phyloP scores from a whole-genome alignment of 64 coral and sea anemone species.

The Trachythela sp. region DNA sequence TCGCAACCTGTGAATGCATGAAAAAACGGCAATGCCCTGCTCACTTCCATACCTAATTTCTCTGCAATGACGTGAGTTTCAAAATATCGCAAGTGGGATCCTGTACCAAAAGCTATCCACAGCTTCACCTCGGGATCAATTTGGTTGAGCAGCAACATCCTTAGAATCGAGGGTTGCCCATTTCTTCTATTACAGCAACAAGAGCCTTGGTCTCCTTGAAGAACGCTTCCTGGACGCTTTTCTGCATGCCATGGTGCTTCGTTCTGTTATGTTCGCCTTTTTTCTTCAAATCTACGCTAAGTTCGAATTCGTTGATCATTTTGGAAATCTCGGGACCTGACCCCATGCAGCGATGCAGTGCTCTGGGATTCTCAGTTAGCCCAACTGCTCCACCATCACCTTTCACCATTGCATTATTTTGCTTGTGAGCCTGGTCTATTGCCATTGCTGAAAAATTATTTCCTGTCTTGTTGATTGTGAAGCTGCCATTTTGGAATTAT shows the following conservation, averaged over 20 bases:
- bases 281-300: not conserved
- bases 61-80: not conserved
- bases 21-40: not conserved
- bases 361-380: not conserved
- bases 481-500: not conserved
- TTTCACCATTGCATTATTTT: not conserved
- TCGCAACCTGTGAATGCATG: not conserved
- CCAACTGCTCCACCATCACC: not conserved
- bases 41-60: not conserved
- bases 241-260: slow-evolving; percentile 25
- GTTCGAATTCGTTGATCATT: slow-evolving; percentile 22
- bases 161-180: slow-evolving; percentile 62
- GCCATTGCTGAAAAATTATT: not conserved
- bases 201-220: slow-evolving; percentile 34
- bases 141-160: not conserved
- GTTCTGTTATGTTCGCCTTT: not conserved
- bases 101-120: slow-evolving; percentile 34
- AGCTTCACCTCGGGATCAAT: not conserved
- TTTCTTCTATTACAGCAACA: slow-evolving; percentile 38
- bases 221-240: slow-evolving; percentile 34
- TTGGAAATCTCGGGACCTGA: slow-evolving; percentile 45
- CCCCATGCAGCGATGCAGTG: slow-evolving; percentile 46
- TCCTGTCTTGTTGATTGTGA: not conserved
- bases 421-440: not conserved
- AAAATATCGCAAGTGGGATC: slow-evolving; percentile 7